Evolutionary conservation across 2,113 vertebrate genomes (phyloP).

Genomic region (Corythoichthys intestinalis): DNA sequence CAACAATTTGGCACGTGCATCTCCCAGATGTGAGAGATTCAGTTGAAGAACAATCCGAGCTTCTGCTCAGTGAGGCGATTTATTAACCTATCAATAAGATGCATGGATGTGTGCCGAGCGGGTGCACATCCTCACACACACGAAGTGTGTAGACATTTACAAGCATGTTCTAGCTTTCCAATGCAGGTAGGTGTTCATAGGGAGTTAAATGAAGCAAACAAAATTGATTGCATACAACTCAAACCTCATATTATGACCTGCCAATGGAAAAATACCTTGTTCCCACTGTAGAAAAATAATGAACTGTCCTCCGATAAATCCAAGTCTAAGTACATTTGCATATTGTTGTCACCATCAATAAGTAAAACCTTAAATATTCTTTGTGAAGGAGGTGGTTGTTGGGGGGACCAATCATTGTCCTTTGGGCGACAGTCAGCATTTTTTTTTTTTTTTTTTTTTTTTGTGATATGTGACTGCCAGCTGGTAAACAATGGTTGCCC

Average conservation of each 20-base stretch:
- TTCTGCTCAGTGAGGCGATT: slow-evolving; percentile 47
- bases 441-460: background rate
- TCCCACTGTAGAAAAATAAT: too few species aligned
- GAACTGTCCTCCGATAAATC: too few species aligned
- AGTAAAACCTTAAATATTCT: background rate
- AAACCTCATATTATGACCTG: slow-evolving; percentile 28
- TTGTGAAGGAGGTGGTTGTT: background rate
- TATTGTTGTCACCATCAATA: too few species aligned
- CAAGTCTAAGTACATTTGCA: too few species aligned
- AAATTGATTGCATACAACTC: slow-evolving; percentile 47
- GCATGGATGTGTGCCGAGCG: slow-evolving; percentile 7
- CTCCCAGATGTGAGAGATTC: background rate
- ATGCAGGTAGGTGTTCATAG: slow-evolving; percentile 53
- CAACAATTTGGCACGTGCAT: too few species aligned
- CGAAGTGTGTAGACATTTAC: slow-evolving; percentile 33
- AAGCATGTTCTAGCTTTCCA: slow-evolving; percentile 57
- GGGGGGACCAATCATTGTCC: background rate
- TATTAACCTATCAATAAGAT: slow-evolving; percentile 54
- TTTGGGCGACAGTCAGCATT: background rate
- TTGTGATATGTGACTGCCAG: background rate
- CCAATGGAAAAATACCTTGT: slow-evolving; percentile 30
- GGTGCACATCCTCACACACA: slow-evolving; percentile 20
- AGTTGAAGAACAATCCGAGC: slow-evolving; percentile 25
- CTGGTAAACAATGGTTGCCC: background rate
- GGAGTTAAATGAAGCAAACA: slow-evolving; percentile 59